Percentiles rank a stretch among this genome's conserved stretches.
phyloP scores from a whole-genome alignment of 1,140 invertebrate species.

The Eulimnadia texana region DNA sequence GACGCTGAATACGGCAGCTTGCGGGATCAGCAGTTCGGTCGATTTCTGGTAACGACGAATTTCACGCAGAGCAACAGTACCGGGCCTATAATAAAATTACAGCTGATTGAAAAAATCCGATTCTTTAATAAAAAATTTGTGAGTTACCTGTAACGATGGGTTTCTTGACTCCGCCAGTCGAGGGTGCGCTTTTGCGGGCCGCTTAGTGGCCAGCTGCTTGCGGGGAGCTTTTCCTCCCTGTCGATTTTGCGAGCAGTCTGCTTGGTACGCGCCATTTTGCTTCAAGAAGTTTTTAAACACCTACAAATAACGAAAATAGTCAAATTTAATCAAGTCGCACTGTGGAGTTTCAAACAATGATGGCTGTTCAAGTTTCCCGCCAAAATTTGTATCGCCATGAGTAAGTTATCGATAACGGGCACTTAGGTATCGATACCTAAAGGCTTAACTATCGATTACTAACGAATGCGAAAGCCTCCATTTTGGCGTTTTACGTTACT shows the following conservation, averaged over 20 bases:
- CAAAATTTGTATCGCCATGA: too few relatives aligned
- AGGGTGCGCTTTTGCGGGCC: constrained; percentile 59
- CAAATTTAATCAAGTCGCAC: too few relatives aligned
- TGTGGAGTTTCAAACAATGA: too few relatives aligned
- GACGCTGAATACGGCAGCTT: constrained; percentile 68
- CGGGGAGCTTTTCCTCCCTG: constrained; percentile 66
- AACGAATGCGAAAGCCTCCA: too few relatives aligned
- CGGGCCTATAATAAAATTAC: constrained; percentile 29
- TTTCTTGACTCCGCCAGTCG: constrained; percentile 71
- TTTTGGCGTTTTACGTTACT: too few relatives aligned
- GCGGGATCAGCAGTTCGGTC: constrained; percentile 60
- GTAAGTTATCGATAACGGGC: too few relatives aligned
- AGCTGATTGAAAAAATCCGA: too few relatives aligned
- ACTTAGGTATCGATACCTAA: too few relatives aligned
- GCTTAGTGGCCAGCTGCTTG: constrained; percentile 77
- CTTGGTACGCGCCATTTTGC: constrained; percentile 64
- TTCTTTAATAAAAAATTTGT: neutral
- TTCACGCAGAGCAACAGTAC: constrained; percentile 43
- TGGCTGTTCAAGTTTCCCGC: too few relatives aligned
- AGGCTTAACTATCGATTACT: too few relatives aligned
- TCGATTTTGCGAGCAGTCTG: constrained; percentile 65
- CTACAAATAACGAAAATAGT: too few relatives aligned
- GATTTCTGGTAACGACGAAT: constrained; percentile 50
- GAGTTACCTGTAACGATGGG: constrained; percentile 32
- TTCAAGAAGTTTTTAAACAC: neutral